Percentiles rank a stretch among this genome's conserved stretches.
phyloP scores from a whole-genome alignment of 2,888 invertebrate species.

The Atethmia centrago region DNA sequence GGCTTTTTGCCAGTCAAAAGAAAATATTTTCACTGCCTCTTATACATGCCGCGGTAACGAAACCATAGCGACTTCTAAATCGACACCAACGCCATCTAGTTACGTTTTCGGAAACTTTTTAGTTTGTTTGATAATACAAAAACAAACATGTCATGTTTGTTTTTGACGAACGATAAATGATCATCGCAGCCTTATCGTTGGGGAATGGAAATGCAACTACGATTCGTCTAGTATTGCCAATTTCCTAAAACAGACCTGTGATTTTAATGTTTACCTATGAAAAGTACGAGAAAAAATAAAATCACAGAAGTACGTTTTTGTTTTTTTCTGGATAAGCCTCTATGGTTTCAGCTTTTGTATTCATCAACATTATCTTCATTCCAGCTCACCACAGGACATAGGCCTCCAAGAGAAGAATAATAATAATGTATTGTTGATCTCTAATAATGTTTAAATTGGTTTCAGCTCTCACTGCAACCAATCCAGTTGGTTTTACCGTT shows the following conservation, averaged over 20 bases:
- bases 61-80: conserved; percentile 38
- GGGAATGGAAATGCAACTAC: no score
- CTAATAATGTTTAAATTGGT: conserved; percentile 3
- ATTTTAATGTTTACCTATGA: background rate
- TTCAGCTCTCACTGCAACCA: conserved; percentile 13
- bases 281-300: no score
- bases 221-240: no score
- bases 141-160: no score
- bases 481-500: conserved; percentile 5
- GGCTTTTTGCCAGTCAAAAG: conserved; percentile 1
- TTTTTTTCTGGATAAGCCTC: background rate
- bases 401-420: background rate
- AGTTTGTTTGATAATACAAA: background rate
- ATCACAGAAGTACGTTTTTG: no score
- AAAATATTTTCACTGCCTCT: accelerated
- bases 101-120: background rate
- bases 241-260: background rate
- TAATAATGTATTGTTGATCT: background rate
- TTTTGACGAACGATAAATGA: no score
- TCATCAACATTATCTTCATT: background rate
- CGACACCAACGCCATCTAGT: conserved; percentile 34
- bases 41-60: conserved; percentile 13
- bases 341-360: background rate
- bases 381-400: background rate
- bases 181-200: background rate